phyloP scores from a whole-genome alignment of 2,888 invertebrate species.

The Allolobophora icterica region DNA sequence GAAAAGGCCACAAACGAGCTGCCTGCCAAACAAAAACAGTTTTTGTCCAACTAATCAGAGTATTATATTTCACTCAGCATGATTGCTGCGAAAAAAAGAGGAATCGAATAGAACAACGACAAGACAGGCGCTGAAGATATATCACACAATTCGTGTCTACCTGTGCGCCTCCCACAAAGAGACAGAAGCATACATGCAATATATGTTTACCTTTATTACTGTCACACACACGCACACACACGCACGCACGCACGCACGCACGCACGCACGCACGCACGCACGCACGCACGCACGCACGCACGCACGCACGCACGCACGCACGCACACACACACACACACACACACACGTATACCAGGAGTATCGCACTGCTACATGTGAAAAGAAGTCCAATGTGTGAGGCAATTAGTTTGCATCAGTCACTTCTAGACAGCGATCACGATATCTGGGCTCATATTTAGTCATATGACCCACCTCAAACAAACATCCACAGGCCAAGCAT shows the following conservation, averaged over 20 bases:
- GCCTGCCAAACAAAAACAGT: not conserved
- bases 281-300: no score
- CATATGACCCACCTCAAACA: not conserved
- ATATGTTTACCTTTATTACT: not conserved
- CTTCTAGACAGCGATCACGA: not conserved
- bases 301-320: no score
- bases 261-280: no score
- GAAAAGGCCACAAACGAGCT: not conserved
- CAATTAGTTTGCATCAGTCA: not conserved
- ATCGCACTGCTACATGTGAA: not conserved
- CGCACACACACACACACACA: no score
- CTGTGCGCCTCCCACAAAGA: not conserved
- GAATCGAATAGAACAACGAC: not conserved
- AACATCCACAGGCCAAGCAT: not conserved
- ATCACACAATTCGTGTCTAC: not conserved
- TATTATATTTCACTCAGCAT: not conserved
- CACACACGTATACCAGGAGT: no score
- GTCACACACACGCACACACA: not conserved
- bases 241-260: not conserved
- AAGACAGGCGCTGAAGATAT: not conserved
- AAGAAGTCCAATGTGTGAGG: not conserved
- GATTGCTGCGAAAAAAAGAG: not conserved
- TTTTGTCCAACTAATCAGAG: not conserved
- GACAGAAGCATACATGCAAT: no score
- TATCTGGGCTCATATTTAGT: not conserved